These are phyloP conservation scores for Cheilosia variabilis DNA, from an alignment of 2,888 invertebrate genomes.

Conservation along the genomic window DNA sequence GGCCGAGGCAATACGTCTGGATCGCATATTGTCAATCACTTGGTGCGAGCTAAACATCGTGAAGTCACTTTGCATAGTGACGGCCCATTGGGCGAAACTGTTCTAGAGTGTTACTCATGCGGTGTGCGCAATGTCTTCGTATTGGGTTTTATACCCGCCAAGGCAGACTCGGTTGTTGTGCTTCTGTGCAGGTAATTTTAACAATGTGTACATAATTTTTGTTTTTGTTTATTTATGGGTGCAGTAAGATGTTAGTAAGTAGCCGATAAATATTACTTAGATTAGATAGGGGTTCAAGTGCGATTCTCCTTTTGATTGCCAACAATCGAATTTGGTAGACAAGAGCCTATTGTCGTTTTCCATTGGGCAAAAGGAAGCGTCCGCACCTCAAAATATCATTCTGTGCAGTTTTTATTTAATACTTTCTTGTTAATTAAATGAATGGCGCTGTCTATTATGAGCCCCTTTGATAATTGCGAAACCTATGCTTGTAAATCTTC, in stretches of 20 bases:
- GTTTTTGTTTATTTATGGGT: not conserved
- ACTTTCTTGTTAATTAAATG: no score
- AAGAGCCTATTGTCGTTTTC: no score
- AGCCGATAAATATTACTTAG: not conserved
- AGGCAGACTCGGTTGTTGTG: constrained; percentile 99
- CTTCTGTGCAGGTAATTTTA: constrained; percentile 91
- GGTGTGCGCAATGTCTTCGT: constrained; percentile 99
- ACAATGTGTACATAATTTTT: not conserved
- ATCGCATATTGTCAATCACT: constrained; percentile 99
- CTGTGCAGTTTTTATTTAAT: no score
- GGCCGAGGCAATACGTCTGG: constrained; percentile 99
- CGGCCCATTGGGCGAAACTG: constrained; percentile 98
- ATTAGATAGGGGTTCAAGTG: no score
- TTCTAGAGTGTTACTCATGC: constrained; percentile 99
- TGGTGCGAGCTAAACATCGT: constrained; percentile 99
- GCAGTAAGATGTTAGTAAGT: not conserved
- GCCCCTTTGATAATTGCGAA: no score
- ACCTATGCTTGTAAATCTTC: no score
- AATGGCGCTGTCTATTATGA: no score
- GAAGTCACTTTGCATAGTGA: constrained; percentile 99
- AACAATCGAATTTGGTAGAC: no score
- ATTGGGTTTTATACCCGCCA: constrained; percentile 99
- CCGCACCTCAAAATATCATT: no score
- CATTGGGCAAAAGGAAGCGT: no score
- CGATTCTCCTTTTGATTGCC: no score